Evolutionary conservation across 2,797 vertebrate species (phyloP).

Genomic region (Chrosomus eos): DNA sequence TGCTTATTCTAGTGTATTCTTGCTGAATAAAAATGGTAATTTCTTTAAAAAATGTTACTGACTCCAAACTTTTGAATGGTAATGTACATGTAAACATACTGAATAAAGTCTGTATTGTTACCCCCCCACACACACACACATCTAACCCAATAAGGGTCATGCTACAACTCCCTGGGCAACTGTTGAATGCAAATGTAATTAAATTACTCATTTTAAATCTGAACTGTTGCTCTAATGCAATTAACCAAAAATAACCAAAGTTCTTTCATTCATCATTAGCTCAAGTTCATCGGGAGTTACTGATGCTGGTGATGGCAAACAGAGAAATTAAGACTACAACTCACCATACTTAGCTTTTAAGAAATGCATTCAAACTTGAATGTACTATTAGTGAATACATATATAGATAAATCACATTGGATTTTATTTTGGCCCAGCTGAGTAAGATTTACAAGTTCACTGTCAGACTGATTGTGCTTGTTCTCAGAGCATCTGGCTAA

Average conservation of each 20-base stretch:
- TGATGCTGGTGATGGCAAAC: background rate
- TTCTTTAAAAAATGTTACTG: background rate
- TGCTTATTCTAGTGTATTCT: background rate
- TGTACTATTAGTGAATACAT: background rate
- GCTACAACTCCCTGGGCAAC: background rate
- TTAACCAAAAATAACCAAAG: slow-evolving; percentile 49
- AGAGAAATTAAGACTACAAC: background rate
- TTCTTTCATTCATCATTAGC: slow-evolving; percentile 1
- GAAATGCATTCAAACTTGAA: background rate
- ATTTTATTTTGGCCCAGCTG: background rate
- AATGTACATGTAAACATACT: background rate
- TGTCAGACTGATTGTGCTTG: slow-evolving; percentile 25
- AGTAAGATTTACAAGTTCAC: slow-evolving; percentile 10
- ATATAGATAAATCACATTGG: background rate
- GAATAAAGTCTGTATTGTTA: background rate
- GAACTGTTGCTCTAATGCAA: slow-evolving; percentile 50
- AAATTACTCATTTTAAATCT: slow-evolving; percentile 51
- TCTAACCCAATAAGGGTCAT: background rate
- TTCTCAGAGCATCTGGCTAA: slow-evolving; percentile 40
- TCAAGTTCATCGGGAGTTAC: background rate
- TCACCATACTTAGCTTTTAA: background rate
- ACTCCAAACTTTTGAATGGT: background rate
- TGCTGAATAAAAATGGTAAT: background rate
- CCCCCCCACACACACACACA: accelerated
- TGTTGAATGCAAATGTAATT: slow-evolving; percentile 48